Evolutionary conservation across 2,113 vertebrate genomes (phyloP).

Genomic region (Erythrocercus mccallii): DNA sequence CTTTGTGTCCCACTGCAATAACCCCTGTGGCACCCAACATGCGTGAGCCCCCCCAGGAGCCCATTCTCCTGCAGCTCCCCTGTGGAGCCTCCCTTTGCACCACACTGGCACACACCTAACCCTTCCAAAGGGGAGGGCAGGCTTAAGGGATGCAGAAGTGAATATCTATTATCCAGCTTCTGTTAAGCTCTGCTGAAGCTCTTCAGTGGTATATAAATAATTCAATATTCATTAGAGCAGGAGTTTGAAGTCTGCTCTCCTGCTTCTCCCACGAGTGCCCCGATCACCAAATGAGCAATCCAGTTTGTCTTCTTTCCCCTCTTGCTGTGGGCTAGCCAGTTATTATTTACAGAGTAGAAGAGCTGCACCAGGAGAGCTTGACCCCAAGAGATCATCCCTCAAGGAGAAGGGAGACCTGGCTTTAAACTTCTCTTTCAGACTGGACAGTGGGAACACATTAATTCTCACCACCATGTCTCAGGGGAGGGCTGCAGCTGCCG

Average conservation of each 20-base stretch:
- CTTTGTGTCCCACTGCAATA: background rate
- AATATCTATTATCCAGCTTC: background rate
- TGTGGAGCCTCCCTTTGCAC: background rate
- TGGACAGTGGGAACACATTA: background rate
- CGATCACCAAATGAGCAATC: background rate
- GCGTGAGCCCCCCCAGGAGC: fast-evolving
- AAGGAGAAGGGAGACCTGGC: background rate
- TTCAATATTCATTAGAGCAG: slow-evolving; percentile 20
- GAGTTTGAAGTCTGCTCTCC: background rate
- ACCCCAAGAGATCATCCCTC: background rate
- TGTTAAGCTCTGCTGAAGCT: background rate
- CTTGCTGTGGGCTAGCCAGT: background rate
- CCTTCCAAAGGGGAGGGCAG: background rate
- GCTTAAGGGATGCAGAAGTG: background rate
- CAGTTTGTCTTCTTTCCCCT: background rate
- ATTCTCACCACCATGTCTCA: background rate
- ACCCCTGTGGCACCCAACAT: background rate
- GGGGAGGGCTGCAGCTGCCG: background rate
- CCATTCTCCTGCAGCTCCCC: fast-evolving
- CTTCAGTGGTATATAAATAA: background rate
- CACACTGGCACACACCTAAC: background rate
- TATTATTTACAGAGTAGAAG: slow-evolving; percentile 24
- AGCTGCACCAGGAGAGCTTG: background rate
- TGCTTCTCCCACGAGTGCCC: background rate
- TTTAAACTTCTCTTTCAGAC: background rate